Percentiles rank a stretch among this genome's conserved stretches.
Conservation (phyloP, 2,888 invertebrate genomes). For the Meghimatium bilineatum region DNA sequence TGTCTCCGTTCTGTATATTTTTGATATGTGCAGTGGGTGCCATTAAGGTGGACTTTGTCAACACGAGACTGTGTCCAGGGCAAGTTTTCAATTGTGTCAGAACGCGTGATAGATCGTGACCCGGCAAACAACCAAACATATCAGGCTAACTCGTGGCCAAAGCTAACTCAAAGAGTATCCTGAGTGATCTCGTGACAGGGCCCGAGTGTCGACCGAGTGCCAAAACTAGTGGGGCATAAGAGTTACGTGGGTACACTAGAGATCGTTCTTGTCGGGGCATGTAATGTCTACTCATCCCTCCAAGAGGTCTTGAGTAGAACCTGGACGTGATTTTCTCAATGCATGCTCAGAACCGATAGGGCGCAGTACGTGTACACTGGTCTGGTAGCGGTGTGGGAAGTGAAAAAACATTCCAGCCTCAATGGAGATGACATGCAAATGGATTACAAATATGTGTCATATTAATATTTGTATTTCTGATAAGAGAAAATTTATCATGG, state of each 20-base stretch:
- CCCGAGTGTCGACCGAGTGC: not conserved
- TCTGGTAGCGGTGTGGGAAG: not conserved
- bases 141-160: not conserved
- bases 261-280: not conserved
- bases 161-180: not conserved
- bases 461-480: constrained; percentile 4
- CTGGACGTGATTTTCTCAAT: constrained; percentile 25
- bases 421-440: not conserved
- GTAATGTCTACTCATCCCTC: constrained; percentile 23
- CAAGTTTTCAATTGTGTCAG: constrained; percentile 19
- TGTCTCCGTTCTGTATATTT: not conserved
- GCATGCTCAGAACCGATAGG: not conserved
- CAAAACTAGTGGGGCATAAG: not conserved
- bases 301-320: not conserved
- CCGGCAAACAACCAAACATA: not conserved
- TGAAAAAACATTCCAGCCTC: not conserved
- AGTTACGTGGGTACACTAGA: constrained; percentile 23
- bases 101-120: not conserved
- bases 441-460: not conserved
- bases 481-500: not conserved
- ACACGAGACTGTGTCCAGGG: constrained; percentile 12
- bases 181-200: not conserved
- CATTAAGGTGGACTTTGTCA: not conserved
- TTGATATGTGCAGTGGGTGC: not conserved
- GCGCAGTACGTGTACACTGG: not conserved